phyloP scores from a whole-genome alignment of 2,113 vertebrate species.

The Stomatorhinus ivindoensis region DNA sequence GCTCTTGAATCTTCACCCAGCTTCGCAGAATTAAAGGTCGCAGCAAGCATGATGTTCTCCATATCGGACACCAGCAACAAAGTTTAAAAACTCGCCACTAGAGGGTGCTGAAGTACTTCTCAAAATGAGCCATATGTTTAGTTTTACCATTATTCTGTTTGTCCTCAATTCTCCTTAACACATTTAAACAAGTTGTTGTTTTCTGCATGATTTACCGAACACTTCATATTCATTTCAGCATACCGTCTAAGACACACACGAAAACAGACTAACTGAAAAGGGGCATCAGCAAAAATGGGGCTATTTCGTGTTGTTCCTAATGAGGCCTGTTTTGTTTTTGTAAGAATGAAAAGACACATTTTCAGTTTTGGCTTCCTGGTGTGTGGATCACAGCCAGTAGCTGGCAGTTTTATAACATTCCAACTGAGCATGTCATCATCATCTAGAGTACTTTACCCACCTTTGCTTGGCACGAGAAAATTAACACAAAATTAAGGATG shows the following conservation, averaged over 20 bases:
- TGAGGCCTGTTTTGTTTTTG: not conserved
- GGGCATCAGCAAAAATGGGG: not conserved
- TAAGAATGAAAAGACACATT: slow-evolving; percentile 1
- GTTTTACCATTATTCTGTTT: not conserved
- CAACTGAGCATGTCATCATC: not conserved
- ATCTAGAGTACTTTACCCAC: not conserved
- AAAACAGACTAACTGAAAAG: not conserved
- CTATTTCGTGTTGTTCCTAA: not conserved
- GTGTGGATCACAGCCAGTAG: not conserved
- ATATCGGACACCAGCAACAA: too few relatives aligned
- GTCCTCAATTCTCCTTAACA: slow-evolving; percentile 7
- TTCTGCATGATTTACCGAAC: slow-evolving; percentile 1
- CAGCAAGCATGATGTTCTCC: not conserved
- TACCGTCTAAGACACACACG: not conserved
- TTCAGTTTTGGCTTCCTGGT: not conserved
- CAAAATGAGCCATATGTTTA: not conserved
- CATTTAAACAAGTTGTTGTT: slow-evolving; percentile 7
- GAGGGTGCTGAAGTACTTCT: slow-evolving; percentile 17
- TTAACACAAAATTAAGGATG: not conserved
- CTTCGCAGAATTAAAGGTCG: not conserved
- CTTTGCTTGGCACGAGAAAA: not conserved
- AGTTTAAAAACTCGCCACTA: not conserved
- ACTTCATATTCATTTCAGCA: not conserved
- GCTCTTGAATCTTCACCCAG: not conserved
- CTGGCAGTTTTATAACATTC: not conserved